These are phyloP conservation scores for Mormyrus hasselquistii DNA, from an alignment of 2,797 vertebrate species.

Conservation along the genomic window DNA sequence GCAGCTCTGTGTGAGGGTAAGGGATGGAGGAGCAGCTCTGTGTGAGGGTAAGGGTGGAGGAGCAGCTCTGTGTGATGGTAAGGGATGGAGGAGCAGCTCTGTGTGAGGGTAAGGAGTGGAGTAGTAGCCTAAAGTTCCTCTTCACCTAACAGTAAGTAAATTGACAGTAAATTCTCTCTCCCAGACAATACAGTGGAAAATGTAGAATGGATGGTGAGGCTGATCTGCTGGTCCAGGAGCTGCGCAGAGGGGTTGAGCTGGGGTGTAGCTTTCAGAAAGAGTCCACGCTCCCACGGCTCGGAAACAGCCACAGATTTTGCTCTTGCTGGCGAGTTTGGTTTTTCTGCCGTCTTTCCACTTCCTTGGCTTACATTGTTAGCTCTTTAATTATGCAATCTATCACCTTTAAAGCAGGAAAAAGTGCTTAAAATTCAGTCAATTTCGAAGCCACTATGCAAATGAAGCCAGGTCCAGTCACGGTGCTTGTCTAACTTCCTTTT, in stretches of 20 bases:
- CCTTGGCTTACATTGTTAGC: constrained; percentile 78
- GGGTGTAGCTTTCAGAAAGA: neutral
- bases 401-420: constrained; percentile 85
- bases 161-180: neutral
- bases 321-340: constrained; percentile 64
- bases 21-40: no score
- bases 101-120: neutral
- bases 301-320: no score
- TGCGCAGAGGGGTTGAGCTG: neutral
- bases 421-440: constrained; percentile 66
- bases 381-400: constrained; percentile 89
- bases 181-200: neutral
- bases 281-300: neutral
- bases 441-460: constrained; percentile 46
- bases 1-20: no score
- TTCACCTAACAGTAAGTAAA: no score
- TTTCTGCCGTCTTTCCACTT: constrained; percentile 65
- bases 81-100: neutral
- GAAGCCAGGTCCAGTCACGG: constrained; percentile 13
- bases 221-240: neutral
- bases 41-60: no score
- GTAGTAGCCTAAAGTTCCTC: neutral
- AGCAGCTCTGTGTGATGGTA: neutral
- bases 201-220: neutral
- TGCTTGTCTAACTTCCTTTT: constrained; percentile 17